Percentiles rank a stretch among this genome's conserved stretches.
Evolutionary conservation across 2,888 invertebrate genomes (phyloP).

Genomic region (Parascotia fuliginaria): DNA sequence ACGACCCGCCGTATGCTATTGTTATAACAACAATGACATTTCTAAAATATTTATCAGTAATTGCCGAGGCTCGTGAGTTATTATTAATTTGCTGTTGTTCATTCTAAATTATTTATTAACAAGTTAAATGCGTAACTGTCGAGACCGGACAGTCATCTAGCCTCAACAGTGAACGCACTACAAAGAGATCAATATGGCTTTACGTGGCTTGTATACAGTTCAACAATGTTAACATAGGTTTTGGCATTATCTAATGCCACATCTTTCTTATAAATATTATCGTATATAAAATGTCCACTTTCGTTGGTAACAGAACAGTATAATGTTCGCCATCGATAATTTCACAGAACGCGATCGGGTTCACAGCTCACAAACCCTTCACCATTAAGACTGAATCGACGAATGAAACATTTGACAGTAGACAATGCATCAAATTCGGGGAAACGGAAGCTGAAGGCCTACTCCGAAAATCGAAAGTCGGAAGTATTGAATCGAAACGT

Average conservation of each 20-base stretch:
- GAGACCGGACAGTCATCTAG: conserved; percentile 34
- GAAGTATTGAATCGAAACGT: no score
- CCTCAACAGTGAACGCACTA: conserved; percentile 57
- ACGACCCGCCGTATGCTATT: conserved; percentile 52
- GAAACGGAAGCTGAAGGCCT: conserved; percentile 40
- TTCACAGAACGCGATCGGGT: conserved; percentile 30
- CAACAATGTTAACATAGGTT: conserved; percentile 60
- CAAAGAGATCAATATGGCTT: conserved; percentile 83
- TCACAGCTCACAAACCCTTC: conserved; percentile 35
- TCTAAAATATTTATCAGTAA: conserved; percentile 64
- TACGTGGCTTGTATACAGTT: conserved; percentile 64
- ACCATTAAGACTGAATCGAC: conserved; percentile 42
- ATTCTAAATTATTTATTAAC: conserved; percentile 74
- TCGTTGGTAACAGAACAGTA: conserved; percentile 63
- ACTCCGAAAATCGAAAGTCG: no score
- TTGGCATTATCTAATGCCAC: conserved; percentile 62
- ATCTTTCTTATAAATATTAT: conserved; percentile 63
- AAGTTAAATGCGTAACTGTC: conserved; percentile 65
- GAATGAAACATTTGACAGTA: conserved; percentile 38
- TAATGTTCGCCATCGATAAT: conserved; percentile 48
- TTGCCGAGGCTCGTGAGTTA: conserved; percentile 73
- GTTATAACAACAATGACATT: conserved; percentile 64
- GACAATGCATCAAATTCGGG: conserved; percentile 40
- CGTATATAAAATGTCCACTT: conserved; percentile 50
- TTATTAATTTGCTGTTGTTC: conserved; percentile 65